Evolutionary conservation across 2,797 vertebrate genomes (phyloP).

Genomic region (Phrynocephalus guinanensis): DNA sequence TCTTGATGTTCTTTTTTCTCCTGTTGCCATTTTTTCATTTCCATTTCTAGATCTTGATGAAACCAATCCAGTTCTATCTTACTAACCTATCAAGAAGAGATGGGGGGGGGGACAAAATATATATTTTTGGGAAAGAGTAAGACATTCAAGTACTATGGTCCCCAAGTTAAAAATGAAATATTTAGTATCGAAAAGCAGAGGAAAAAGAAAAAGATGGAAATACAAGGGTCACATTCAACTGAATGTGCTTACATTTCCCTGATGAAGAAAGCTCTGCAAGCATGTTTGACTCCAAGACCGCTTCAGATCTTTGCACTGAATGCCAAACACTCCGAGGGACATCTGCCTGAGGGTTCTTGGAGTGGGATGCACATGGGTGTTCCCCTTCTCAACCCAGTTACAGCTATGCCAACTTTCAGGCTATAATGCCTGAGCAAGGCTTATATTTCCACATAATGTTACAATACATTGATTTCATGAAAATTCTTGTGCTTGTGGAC

Average conservation of each 20-base stretch:
- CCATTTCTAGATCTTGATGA: conserved; percentile 86
- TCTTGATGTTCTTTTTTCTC: conserved; percentile 91
- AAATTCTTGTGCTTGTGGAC: neutral
- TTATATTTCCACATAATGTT: neutral
- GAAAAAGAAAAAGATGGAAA: neutral
- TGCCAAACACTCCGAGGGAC: no score
- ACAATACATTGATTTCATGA: neutral
- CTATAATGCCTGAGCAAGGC: no score
- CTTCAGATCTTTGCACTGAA: no score
- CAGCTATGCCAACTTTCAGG: no score
- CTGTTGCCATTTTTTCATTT: conserved; percentile 88
- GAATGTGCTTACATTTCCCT: no score
- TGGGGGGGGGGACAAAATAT: neutral
- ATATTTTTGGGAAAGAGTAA: neutral
- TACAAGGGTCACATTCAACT: no score
- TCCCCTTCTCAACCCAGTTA: no score
- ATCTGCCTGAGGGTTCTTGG: no score
- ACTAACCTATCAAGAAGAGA: conserved; percentile 79
- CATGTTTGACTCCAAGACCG: no score
- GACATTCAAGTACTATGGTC: neutral
- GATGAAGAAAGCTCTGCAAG: no score
- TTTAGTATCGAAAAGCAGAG: neutral
- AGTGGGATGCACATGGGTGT: no score
- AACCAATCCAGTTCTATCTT: conserved; percentile 86
- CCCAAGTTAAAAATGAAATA: neutral